A percentile compares a stretch with the other conserved stretches of the same genome.
These are phyloP conservation scores for Julus scanicus DNA, from an alignment of 2,888 invertebrate species.

Conservation along the genomic window DNA sequence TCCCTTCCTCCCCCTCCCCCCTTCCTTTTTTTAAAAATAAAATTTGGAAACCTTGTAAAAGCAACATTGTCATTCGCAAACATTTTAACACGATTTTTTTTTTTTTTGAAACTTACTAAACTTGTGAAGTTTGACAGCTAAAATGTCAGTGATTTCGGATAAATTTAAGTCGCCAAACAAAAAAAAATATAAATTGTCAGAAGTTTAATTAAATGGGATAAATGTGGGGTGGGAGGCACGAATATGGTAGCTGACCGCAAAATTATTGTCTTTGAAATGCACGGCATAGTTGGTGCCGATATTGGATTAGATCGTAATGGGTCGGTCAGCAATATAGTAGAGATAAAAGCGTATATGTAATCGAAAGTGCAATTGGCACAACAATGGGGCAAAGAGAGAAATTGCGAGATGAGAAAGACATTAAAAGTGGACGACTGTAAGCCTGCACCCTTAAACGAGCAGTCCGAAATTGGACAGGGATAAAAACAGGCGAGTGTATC, in stretches of 20 bases:
- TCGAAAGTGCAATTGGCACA: slow-evolving; percentile 9
- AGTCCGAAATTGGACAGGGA: neutral
- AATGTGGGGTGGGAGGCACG: neutral
- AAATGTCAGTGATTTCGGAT: no score
- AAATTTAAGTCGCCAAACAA: neutral
- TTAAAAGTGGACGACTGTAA: slow-evolving; percentile 7
- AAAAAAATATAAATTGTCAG: neutral
- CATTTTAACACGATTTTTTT: no score
- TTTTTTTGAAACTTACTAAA: no score
- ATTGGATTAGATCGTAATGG: slow-evolving; percentile 33
- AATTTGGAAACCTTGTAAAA: no score
- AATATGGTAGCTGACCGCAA: slow-evolving; percentile 11
- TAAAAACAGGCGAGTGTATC: neutral
- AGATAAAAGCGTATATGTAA: slow-evolving; percentile 4
- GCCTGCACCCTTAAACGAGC: neutral
- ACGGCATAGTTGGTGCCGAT: neutral
- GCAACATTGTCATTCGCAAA: no score
- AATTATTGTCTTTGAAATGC: slow-evolving; percentile 10
- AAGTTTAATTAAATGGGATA: slow-evolving; percentile 2
- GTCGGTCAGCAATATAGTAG: neutral
- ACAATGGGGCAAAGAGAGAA: neutral
- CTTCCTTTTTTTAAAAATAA: no score
- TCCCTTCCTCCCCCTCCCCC: no score
- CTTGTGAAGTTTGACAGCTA: no score
- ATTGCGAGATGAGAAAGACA: slow-evolving; percentile 9